Evolutionary conservation across 2,888 invertebrate species (phyloP).

Genomic region (Hypolimnas misippus): DNA sequence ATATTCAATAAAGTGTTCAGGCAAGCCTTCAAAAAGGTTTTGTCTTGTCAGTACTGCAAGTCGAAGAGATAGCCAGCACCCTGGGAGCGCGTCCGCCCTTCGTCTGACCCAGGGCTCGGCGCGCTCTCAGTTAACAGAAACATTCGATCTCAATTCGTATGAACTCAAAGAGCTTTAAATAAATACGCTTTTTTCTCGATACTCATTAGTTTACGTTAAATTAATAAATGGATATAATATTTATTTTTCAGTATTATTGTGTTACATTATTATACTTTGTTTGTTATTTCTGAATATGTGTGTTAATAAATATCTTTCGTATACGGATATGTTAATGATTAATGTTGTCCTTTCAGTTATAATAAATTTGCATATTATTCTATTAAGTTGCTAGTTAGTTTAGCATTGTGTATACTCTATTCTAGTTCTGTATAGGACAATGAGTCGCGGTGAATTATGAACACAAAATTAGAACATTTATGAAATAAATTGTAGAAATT

Average conservation of each 20-base stretch:
- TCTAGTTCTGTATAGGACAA: conserved; percentile 22
- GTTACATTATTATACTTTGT: conserved; percentile 4
- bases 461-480: conserved; percentile 17
- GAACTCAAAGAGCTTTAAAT: conserved; percentile 61
- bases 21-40: conserved; percentile 94
- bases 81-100: conserved; percentile 79
- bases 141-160: conserved; percentile 75
- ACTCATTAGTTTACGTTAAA: background rate
- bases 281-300: background rate
- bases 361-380: conserved; percentile 21
- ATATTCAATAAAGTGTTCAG: conserved; percentile 97
- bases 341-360: conserved; percentile 2
- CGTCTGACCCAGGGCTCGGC: conserved; percentile 73
- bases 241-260: background rate
- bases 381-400: conserved; percentile 15
- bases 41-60: conserved; percentile 89
- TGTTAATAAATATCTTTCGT: background rate
- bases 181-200: conserved; percentile 35
- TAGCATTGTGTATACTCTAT: conserved; percentile 13
- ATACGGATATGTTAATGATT: conserved; percentile 9
- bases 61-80: conserved; percentile 77
- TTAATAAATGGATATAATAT: background rate
- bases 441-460: conserved; percentile 42
- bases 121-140: conserved; percentile 80
- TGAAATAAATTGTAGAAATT: background rate